A percentile compares a stretch with the other conserved stretches of the same genome.
Conservation (phyloP, 2,797 vertebrate genomes). For the Labroides dimidiatus region DNA sequence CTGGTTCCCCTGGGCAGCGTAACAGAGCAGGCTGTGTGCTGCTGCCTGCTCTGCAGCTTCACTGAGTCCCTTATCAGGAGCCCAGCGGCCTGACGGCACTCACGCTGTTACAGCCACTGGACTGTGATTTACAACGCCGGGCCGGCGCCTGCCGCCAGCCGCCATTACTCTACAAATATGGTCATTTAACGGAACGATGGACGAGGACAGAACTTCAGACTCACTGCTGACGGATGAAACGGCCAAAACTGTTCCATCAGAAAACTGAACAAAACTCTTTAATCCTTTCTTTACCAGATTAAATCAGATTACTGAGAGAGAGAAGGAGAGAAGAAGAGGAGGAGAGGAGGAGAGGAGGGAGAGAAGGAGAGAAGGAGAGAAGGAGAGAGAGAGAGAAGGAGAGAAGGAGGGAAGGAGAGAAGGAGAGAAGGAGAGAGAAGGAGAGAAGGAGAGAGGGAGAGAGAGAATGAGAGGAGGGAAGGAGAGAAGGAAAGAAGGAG, state of each 20-base stretch:
- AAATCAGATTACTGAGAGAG: not conserved
- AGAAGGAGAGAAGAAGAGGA: no score
- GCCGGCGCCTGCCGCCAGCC: not conserved
- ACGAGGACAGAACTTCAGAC: not conserved
- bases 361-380: no score
- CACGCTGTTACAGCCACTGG: constrained; percentile 44
- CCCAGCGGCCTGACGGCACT: constrained; percentile 57
- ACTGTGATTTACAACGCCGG: constrained; percentile 58
- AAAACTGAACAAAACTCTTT: not conserved
- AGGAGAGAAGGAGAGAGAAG: no score
- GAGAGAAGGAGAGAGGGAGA: no score
- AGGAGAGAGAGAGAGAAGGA: no score
- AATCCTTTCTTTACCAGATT: not conserved
- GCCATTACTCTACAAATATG: not conserved
- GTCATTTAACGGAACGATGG: constrained; percentile 13
- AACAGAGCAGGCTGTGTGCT: constrained; percentile 39
- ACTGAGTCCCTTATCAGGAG: constrained; percentile 70
- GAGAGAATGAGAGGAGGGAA: no score
- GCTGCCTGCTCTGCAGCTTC: constrained; percentile 62
- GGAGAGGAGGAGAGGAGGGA: no score
- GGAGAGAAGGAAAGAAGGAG: no score
- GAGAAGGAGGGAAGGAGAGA: no score
- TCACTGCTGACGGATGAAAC: no score
- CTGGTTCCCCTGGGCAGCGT: constrained; percentile 71
- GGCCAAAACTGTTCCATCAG: not conserved